A percentile compares a stretch with the other conserved stretches of the same genome.
phyloP scores from a whole-genome alignment of 2,113 vertebrate species.

The Passer domesticus region DNA sequence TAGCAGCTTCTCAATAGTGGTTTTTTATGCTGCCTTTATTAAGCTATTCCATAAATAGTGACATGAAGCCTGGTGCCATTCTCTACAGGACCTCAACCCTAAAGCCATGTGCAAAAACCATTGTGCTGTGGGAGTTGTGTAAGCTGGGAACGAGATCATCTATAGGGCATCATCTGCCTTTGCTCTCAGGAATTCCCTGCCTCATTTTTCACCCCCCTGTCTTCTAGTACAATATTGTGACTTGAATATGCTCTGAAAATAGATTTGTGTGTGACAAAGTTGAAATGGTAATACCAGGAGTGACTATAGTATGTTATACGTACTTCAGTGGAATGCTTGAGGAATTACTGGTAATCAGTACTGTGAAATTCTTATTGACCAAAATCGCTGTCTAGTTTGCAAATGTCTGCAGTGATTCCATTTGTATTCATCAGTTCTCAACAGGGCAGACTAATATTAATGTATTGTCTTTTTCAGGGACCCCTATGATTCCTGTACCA shows the following conservation, averaged over 20 bases:
- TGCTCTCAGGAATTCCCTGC: neutral
- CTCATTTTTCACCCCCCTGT: neutral
- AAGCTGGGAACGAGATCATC: neutral
- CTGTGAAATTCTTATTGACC: neutral
- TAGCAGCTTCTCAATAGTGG: neutral
- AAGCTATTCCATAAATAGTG: neutral
- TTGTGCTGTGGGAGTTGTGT: neutral
- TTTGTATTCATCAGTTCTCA: neutral
- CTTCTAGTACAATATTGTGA: neutral
- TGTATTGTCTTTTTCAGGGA: slow-evolving; percentile 74
- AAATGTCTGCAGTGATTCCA: neutral
- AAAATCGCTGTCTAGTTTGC: neutral
- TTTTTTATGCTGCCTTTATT: neutral
- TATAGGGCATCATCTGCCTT: neutral
- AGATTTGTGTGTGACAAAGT: neutral
- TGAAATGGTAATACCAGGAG: neutral
- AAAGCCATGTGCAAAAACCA: accelerated
- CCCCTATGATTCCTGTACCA: slow-evolving; percentile 97
- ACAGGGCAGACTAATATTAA: neutral
- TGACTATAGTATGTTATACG: accelerated
- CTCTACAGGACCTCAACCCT: neutral
- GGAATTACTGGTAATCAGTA: neutral
- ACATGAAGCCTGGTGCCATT: neutral
- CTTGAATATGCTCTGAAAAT: neutral
- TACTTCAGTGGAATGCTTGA: neutral